phyloP scores from a whole-genome alignment of 2,113 vertebrate species.

The Menura novaehollandiae region DNA sequence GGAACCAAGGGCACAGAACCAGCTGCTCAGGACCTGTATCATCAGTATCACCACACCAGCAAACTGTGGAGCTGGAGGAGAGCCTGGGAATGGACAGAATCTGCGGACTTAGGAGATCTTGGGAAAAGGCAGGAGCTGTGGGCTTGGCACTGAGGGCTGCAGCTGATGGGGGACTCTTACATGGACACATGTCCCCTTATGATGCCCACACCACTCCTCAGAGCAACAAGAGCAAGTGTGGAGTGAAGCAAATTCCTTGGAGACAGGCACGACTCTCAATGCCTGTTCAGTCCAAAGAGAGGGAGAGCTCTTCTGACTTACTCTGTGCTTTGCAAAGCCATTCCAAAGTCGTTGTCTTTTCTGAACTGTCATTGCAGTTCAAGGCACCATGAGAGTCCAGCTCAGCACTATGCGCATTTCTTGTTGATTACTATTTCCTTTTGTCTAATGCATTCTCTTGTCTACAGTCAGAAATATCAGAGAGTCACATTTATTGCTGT shows the following conservation, averaged over 20 bases:
- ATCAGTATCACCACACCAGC: neutral
- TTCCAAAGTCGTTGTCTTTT: neutral
- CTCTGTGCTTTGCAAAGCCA: neutral
- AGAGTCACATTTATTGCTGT: neutral
- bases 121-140: neutral
- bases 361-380: neutral
- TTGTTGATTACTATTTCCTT: neutral
- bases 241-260: neutral
- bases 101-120: neutral
- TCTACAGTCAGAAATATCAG: neutral
- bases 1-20: neutral
- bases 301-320: neutral
- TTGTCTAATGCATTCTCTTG: neutral
- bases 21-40: neutral
- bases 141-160: neutral
- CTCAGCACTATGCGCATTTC: neutral
- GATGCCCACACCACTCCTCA: neutral
- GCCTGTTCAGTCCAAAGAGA: fast-evolving
- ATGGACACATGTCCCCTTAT: neutral
- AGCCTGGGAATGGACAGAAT: too few species aligned
- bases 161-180: too few species aligned
- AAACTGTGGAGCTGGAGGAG: neutral
- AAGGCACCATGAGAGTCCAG: neutral
- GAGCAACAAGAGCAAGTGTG: neutral
- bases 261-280: fast-evolving